Conservation (phyloP, 1,140 invertebrate species). For the Hyles euphorbiae region DNA sequence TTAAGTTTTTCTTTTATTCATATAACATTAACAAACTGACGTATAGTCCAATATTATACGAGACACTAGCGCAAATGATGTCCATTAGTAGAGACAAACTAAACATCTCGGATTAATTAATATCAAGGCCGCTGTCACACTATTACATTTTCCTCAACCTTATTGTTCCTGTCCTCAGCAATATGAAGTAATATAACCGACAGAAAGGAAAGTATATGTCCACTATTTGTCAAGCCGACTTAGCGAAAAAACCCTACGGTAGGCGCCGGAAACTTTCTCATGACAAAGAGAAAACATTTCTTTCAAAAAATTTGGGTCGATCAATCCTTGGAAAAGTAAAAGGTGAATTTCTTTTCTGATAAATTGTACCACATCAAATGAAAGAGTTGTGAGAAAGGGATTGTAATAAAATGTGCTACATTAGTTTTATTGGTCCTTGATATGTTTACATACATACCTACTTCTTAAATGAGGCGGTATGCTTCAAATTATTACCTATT, state of each 20-base stretch:
- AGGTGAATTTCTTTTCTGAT: background rate
- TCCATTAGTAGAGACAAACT: background rate
- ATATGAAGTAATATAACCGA: constrained; percentile 51
- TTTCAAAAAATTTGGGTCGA: constrained; percentile 23
- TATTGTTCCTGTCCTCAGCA: constrained; percentile 47
- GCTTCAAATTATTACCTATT: no score
- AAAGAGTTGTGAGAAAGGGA: background rate
- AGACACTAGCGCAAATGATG: background rate
- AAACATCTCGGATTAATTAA: constrained; percentile 5
- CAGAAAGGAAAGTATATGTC: constrained; percentile 51
- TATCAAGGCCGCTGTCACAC: constrained; percentile 1
- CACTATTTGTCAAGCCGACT: constrained; percentile 44
- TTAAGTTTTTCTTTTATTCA: no score
- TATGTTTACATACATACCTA: no score
- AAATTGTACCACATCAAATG: no score
- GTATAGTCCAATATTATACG: no score
- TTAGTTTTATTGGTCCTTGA: no score
- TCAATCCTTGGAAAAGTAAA: constrained; percentile 5
- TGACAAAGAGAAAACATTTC: constrained; percentile 27
- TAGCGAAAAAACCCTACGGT: constrained; percentile 6
- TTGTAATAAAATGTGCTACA: no score
- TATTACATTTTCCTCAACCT: constrained; percentile 16
- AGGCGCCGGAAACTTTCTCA: constrained; percentile 18
- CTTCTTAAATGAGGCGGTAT: no score
- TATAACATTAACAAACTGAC: background rate